Percentiles rank a stretch among this genome's conserved stretches.
Evolutionary conservation across 2,113 vertebrate genomes (phyloP).

Genomic region (Leucopsar rothschildi): DNA sequence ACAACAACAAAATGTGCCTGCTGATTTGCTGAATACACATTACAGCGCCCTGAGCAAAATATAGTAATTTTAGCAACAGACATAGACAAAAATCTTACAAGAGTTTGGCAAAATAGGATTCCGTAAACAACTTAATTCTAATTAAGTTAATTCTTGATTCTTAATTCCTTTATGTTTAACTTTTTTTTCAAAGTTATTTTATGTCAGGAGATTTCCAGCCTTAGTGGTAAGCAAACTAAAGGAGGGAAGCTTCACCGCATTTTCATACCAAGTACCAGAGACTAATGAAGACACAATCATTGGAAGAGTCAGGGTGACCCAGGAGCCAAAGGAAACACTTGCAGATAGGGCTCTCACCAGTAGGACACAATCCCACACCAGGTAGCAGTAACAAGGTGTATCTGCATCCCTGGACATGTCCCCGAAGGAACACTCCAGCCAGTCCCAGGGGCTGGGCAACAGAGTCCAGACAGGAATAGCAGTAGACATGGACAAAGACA

Average conservation of each 20-base stretch:
- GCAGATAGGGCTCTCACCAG: neutral
- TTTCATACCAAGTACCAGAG: neutral
- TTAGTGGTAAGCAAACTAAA: neutral
- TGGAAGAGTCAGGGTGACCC: neutral
- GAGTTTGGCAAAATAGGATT: neutral
- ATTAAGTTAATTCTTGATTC: too few species aligned
- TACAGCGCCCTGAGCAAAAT: fast-evolving
- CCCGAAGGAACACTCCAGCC: neutral
- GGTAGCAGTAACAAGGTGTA: neutral
- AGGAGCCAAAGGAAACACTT: neutral
- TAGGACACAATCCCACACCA: neutral
- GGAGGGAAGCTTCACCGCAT: neutral
- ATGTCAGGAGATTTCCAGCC: neutral
- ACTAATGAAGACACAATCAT: neutral
- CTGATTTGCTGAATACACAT: neutral
- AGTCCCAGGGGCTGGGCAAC: neutral
- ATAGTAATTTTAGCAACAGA: neutral
- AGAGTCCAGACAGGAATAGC: neutral
- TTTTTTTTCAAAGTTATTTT: neutral
- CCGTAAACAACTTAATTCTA: neutral
- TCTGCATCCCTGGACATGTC: too few species aligned
- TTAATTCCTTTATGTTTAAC: neutral
- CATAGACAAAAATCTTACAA: neutral
- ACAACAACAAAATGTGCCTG: neutral
- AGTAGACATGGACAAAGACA: neutral